Percentiles rank a stretch among this genome's conserved stretches.
Conservation (phyloP, 64 coral and sea anemone species). For the Actinia equina region DNA sequence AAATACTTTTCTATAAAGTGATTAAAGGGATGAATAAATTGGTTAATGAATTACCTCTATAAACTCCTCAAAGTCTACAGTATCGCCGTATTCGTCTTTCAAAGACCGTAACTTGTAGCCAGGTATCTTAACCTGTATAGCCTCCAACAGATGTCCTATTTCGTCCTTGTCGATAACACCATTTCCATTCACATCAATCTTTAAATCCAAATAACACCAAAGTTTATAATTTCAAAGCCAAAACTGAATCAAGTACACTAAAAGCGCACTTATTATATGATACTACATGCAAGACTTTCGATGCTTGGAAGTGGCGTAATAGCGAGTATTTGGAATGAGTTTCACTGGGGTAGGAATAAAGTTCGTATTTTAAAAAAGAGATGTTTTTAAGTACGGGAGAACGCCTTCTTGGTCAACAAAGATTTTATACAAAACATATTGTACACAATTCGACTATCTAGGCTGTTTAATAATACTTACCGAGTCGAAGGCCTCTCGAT, state of each 20-base stretch:
- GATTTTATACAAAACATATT: neutral
- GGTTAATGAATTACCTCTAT: slow-evolving; percentile 51
- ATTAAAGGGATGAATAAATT: slow-evolving; percentile 2
- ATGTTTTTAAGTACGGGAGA: neutral
- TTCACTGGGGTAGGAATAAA: neutral
- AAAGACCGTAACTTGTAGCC: slow-evolving; percentile 78
- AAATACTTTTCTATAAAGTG: neutral
- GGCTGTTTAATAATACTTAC: slow-evolving; percentile 17
- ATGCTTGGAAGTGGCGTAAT: neutral
- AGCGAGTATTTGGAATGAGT: neutral
- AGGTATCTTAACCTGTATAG: slow-evolving; percentile 62
- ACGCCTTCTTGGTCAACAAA: neutral
- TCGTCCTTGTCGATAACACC: slow-evolving; percentile 56
- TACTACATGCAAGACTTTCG: neutral
- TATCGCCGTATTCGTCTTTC: slow-evolving; percentile 57
- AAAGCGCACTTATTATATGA: neutral
- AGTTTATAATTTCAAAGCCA: neutral
- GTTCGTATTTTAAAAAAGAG: neutral
- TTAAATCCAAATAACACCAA: slow-evolving; percentile 13
- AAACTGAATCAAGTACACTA: neutral
- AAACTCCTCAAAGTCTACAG: slow-evolving; percentile 80
- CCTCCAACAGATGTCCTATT: slow-evolving; percentile 33
- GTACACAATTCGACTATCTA: neutral
- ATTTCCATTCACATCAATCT: slow-evolving; percentile 77
- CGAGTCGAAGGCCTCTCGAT: slow-evolving; percentile 33